These are phyloP conservation scores for Riptortus pedestris DNA, from an alignment of 1,140 invertebrate genomes.

Conservation along the genomic window DNA sequence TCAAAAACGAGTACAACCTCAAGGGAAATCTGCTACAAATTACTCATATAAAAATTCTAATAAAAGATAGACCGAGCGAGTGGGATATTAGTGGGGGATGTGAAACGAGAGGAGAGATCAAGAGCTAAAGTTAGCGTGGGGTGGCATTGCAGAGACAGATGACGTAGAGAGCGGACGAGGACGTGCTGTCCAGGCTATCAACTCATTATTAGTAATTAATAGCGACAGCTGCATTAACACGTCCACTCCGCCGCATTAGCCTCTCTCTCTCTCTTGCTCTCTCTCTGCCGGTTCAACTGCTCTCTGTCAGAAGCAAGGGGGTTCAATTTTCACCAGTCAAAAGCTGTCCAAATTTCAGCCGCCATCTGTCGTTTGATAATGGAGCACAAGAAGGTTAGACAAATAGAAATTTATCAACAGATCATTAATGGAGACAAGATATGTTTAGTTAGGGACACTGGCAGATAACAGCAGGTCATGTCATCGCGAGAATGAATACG, in stretches of 20 bases:
- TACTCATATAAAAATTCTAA: too few relatives aligned
- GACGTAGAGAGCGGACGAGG: background rate
- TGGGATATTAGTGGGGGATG: background rate
- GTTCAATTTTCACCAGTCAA: too few relatives aligned
- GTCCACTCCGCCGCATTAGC: constrained; percentile 15
- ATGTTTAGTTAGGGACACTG: too few relatives aligned
- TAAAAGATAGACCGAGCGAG: background rate
- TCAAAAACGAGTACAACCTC: background rate
- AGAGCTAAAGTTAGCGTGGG: background rate
- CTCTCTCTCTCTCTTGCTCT: background rate
- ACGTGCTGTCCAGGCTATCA: background rate
- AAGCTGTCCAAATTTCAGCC: too few relatives aligned
- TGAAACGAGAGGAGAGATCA: background rate
- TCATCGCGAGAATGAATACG: too few relatives aligned
- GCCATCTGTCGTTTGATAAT: too few relatives aligned
- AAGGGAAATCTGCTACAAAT: background rate
- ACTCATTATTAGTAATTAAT: constrained; percentile 23
- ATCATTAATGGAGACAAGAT: too few relatives aligned
- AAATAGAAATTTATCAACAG: too few relatives aligned
- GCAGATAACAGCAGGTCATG: too few relatives aligned
- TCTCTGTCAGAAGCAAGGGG: too few relatives aligned
- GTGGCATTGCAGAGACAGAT: background rate
- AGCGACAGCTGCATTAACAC: constrained; percentile 23
- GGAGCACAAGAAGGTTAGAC: too few relatives aligned
- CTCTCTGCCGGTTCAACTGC: background rate